phyloP scores from a whole-genome alignment of 1,140 invertebrate species.

The Acromyrmex heyeri region DNA sequence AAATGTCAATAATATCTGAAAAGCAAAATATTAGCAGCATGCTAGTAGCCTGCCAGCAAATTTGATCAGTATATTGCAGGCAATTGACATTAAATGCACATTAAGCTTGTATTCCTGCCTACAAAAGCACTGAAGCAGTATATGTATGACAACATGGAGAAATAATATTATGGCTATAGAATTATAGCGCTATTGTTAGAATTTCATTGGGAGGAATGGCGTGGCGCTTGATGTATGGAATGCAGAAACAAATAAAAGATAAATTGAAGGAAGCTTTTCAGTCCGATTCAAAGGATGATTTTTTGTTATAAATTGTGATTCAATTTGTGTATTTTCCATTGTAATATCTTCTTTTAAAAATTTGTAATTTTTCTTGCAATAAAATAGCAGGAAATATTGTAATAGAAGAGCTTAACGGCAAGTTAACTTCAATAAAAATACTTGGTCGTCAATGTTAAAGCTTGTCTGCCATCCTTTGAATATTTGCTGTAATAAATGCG shows the following conservation, averaged over 20 bases:
- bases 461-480: neutral
- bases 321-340: slow-evolving; percentile 15
- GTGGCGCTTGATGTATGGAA: neutral
- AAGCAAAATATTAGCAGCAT: slow-evolving; percentile 6
- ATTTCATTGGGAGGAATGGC: slow-evolving; percentile 25
- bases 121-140: neutral
- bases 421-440: slow-evolving; percentile 47
- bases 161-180: slow-evolving; percentile 6
- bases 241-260: neutral
- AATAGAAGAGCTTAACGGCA: slow-evolving; percentile 24
- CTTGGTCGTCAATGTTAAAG: slow-evolving; percentile 28
- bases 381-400: slow-evolving; percentile 14
- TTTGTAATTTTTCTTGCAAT: slow-evolving; percentile 29
- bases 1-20: neutral
- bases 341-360: slow-evolving; percentile 5
- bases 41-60: neutral
- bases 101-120: neutral
- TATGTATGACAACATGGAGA: neutral
- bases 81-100: neutral
- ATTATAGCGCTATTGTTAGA: neutral
- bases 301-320: neutral
- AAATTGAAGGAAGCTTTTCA: neutral
- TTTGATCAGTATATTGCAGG: slow-evolving; percentile 25
- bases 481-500: slow-evolving; percentile 23
- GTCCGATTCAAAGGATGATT: slow-evolving; percentile 1